Base-by-base conservation (phyloP, 2,888 invertebrate genomes). In the Thysanoteuthis rhombus region DNA sequence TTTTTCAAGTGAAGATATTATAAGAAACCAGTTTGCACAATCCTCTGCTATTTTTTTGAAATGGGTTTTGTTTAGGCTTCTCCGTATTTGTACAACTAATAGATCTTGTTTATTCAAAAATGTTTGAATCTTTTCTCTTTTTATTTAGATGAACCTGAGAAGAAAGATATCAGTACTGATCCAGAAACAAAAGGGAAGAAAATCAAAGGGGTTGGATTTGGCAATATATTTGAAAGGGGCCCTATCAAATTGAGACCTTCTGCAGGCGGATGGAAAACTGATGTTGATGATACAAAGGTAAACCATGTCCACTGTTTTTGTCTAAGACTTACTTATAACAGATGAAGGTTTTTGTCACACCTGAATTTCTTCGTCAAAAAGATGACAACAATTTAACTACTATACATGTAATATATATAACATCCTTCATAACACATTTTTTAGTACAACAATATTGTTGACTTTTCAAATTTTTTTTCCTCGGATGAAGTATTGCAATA, bases 181-280 rank as follows among this genome's bases (percentile, higher is more conserved):
- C 91, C 91, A 42, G 96, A 96, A 94, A 96, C 96, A 47, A 96
- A 96, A 94, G 97, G 97, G 32, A 97, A 97, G 95, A 97, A 97
- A 94, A 95, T 97, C 28, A 95, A 95, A 92, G 97, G 97, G 58
- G 95, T 97, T 92, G 97, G 97, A 32, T 95, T 97, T 40, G 97
- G 97, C 28, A 97, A 97, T 95, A 97, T 97, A 94, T 97, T 97
- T 95, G 96, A 95, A 93, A 96, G 95, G 52, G 97, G 96, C 39
- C 96, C 96, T 12, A 96, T 97, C 93, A 96, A 96, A 93, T 95
- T 97, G 93, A 94, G 96, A 93, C 94, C 96, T 52, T 95, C 96
- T 28, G 94, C 93, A 58, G 93, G 92, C 16, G 91, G 40, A 32
- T 91, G 91, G 91, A 91, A 91, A 91, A 32, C 39, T 42, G 91